phyloP scores from a whole-genome alignment of 2,888 invertebrate species.

The Choristoneura rosaceana region DNA sequence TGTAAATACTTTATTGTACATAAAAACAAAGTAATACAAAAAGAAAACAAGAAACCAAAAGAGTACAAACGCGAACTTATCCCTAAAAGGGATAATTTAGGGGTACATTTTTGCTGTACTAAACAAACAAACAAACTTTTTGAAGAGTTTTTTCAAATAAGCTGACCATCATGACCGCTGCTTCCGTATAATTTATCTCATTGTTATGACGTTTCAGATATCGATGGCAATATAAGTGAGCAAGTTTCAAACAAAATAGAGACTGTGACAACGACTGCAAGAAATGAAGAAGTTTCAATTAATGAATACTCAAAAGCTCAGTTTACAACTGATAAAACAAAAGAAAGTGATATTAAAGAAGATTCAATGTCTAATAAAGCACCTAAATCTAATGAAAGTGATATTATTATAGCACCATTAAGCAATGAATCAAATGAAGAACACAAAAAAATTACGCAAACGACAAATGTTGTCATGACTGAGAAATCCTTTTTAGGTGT shows the following conservation, averaged over 20 bases:
- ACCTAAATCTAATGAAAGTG: neutral
- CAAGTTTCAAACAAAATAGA: slow-evolving; percentile 36
- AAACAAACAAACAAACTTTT: too few relatives aligned
- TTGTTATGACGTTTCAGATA: slow-evolving; percentile 58
- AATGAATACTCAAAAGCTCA: neutral
- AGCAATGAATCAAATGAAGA: slow-evolving; percentile 1
- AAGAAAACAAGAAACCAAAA: too few relatives aligned
- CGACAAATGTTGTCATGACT: slow-evolving; percentile 9
- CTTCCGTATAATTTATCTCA: too few relatives aligned
- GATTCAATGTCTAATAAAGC: neutral
- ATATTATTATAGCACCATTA: neutral
- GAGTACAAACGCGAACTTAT: too few relatives aligned
- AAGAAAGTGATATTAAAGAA: neutral
- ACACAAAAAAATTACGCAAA: slow-evolving; percentile 25
- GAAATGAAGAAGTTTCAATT: neutral
- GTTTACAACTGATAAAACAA: neutral
- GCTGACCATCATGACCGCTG: too few relatives aligned
- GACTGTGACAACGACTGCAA: slow-evolving; percentile 10
- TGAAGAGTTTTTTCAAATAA: too few relatives aligned
- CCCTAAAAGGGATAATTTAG: too few relatives aligned
- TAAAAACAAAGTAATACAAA: too few relatives aligned
- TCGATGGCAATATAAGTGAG: slow-evolving; percentile 67
- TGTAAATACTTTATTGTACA: too few relatives aligned
- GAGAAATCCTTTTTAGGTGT: slow-evolving; percentile 18
- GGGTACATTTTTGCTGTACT: too few relatives aligned